Base-by-base conservation (phyloP, 2,113 vertebrate genomes). In the Sceloporus tristichus region DNA sequence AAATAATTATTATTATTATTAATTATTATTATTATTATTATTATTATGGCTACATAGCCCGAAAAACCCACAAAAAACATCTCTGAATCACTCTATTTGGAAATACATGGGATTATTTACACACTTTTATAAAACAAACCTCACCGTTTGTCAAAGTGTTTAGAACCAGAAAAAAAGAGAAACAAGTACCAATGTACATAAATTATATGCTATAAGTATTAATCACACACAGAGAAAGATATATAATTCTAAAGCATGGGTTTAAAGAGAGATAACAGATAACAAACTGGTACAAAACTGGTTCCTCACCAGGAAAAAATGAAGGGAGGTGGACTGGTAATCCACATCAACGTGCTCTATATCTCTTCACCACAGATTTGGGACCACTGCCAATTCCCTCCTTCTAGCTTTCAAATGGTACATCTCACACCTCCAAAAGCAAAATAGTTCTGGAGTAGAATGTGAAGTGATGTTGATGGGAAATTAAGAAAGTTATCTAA, bases 101-200 rank as follows among this genome's bases (percentile, higher is more conserved):
- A 56, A 7, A 23, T 2, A 29, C 18, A 21, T 14, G 56, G 19
- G 10, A 70, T 73, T 53, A 59, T 56, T 86, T 81, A 53, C 5
- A 23, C 9, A 56, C 53, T 62, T 18, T 0, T 18, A 9, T 7
- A 80, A 66, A 38, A 2, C 4, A 59, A 59, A 59, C 56, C 66
- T 53, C 9, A 76, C 29, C 1, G 59, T 68, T 89, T 87, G 29
- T 2, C 14, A 68, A 27, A 89, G 2, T 0, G 0, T 56, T 38
- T 48, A 18, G 88, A 86, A 70, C 81, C 83, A 21, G 1, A 0
- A 21, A 0, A 70, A 48, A 48, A 54, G 10, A 59, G 56, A 10
- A 10, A 59, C 48, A 16, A 14, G 25, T 53, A 40, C 14, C 76
- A 78, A 27, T 4, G 25, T 48, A 27, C 48, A 23, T 54, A 81